Conservation (phyloP, 1,140 invertebrate species). For the Agrilus planipennis region DNA sequence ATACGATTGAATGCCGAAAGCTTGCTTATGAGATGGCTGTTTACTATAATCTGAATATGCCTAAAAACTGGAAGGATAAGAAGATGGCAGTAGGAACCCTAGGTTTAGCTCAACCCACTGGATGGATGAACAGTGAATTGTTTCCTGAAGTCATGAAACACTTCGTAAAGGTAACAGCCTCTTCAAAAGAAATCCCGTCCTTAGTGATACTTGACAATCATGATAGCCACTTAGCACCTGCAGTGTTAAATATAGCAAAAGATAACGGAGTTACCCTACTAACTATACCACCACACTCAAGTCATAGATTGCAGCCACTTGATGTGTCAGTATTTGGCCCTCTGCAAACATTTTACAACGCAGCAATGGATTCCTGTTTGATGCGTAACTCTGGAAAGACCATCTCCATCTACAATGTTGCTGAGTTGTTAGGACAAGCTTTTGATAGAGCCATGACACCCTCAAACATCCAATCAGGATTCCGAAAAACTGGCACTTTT, state of each 20-base stretch:
- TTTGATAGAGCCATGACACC: constrained; percentile 3
- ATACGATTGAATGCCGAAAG: neutral
- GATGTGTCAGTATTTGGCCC: constrained; percentile 21
- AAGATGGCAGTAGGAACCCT: constrained; percentile 30
- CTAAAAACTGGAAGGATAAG: constrained; percentile 24
- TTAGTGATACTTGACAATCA: constrained; percentile 18
- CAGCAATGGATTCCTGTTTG: constrained; percentile 24
- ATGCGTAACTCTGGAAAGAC: constrained; percentile 3
- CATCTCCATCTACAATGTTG: constrained; percentile 5
- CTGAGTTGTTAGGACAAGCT: constrained; percentile 1
- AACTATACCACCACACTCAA: constrained; percentile 28
- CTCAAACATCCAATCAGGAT: constrained; percentile 5
- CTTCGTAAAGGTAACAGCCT: constrained; percentile 29
- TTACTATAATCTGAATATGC: constrained; percentile 25
- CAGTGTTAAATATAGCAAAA: constrained; percentile 16
- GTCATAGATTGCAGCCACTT: constrained; percentile 31
- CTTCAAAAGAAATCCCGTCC: constrained; percentile 25
- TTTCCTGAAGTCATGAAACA: constrained; percentile 37
- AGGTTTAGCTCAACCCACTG: constrained; percentile 26
- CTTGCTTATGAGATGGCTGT: constrained; percentile 5
- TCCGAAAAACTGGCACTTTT: constrained; percentile 5
- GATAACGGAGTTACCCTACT: constrained; percentile 18
- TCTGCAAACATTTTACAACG: constrained; percentile 28
- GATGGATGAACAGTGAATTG: constrained; percentile 35
- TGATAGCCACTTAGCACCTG: constrained; percentile 10